Base-by-base conservation (phyloP, 2,113 vertebrate genomes). In the Ginglymostoma cirratum region DNA sequence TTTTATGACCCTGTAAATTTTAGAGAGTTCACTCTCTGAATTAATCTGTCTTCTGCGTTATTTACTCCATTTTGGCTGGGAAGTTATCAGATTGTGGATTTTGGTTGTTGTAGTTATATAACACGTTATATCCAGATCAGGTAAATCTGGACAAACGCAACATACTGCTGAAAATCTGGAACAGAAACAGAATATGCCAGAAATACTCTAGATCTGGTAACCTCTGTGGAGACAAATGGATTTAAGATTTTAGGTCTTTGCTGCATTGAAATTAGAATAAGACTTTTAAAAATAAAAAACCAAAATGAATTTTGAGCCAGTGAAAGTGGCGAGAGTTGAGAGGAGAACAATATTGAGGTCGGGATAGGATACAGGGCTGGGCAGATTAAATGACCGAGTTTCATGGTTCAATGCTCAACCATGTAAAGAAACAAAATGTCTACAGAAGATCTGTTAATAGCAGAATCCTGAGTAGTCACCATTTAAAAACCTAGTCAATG, bases 1-100 rank as follows among this genome's bases (percentile, higher is more conserved):
- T 92, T 92, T 90, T 92, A 92, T 92, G 55, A 92, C 30, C 55
- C 34, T n/a, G 55, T 92, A 66, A 92, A 66, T 92, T 92, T 92
- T n/a, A 92, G 55, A 65, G 48, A 27, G 42, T 92, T 66, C 55
- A 61, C 30, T 0, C 30, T 92, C 6, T 55, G n/a, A 92, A 21
- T 34, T n/a, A 92, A 65, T 92, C 55, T 66, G 34, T 17, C 34
- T 92, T 30, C 30, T 92, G 5, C 5, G 55, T 92, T 92, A 92
- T 66, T 65, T 65, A 21, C n/a, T 7, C 65, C 2, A 19, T n/a
- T 90, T 92, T 66, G n/a, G 19, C 89, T 92, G 65, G 55, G 55
- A 92, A 65, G 89, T 48, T 61, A 65, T 92, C 34, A 21, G 89
- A 66, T 66, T n/a, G 52, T 30, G 86, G 52, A 2, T 52, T 89